Evolutionary conservation across 2,113 vertebrate genomes (phyloP).

Genomic region (Melanocharis versteri): DNA sequence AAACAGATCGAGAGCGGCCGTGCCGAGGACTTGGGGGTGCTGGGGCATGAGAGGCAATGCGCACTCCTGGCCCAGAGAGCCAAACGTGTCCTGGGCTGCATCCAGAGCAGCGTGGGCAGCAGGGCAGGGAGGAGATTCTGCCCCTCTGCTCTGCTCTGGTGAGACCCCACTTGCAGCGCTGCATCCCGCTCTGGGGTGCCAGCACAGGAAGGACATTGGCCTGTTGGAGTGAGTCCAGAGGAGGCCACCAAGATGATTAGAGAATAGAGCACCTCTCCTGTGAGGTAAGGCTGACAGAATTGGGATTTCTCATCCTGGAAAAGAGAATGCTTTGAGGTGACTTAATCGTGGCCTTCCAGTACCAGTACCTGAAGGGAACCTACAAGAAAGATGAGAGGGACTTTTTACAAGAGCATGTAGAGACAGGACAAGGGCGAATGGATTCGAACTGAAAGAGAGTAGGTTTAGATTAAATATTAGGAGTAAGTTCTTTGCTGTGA

Average conservation of each 20-base stretch:
- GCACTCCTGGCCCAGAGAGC: not conserved
- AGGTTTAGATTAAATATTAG: not conserved
- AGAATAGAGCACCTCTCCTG: not conserved
- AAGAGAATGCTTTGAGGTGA: not conserved
- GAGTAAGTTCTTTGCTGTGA: not conserved
- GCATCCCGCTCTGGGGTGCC: not conserved
- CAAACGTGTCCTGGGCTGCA: fast-evolving
- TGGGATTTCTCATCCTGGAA: not conserved
- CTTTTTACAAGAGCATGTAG: not conserved
- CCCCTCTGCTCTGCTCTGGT: not conserved
- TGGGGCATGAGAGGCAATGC: not conserved
- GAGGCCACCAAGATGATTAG: not conserved
- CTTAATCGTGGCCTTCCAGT: not conserved
- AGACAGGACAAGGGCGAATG: not conserved
- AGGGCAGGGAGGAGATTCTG: not conserved
- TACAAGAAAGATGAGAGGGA: not conserved
- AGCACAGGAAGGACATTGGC: not conserved
- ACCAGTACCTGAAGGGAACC: not conserved
- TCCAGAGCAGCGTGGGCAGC: fast-evolving
- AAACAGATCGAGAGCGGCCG: fast-evolving
- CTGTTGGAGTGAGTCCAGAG: not conserved
- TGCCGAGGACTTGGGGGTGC: not conserved
- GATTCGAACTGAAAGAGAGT: not conserved
- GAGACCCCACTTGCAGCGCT: not conserved
- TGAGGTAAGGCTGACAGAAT: not conserved